A percentile compares a stretch with the other conserved stretches of the same genome.
Evolutionary conservation across 1,140 invertebrate genomes (phyloP).

Genomic region (Micrasema minimum): DNA sequence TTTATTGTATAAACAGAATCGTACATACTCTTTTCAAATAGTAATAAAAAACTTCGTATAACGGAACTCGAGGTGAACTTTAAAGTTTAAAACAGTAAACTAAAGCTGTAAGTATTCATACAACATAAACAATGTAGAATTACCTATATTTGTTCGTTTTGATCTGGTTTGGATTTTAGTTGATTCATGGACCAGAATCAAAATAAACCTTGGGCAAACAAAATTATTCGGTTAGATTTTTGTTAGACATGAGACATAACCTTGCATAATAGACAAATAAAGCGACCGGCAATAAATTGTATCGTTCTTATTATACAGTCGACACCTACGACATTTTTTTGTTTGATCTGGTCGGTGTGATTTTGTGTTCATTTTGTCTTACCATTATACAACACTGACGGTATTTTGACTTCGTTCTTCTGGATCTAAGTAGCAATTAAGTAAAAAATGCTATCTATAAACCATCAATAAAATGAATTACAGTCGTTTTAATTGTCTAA

Average conservation of each 20-base stretch:
- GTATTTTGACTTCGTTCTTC: not conserved
- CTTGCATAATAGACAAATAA: conserved; percentile 24
- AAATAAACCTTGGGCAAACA: conserved; percentile 13
- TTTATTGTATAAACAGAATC: conserved; percentile 14
- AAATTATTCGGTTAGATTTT: too few species aligned
- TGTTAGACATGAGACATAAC: not conserved
- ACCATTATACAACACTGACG: conserved; percentile 14
- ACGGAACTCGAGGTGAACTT: conserved; percentile 2
- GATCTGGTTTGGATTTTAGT: not conserved
- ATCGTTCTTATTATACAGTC: conserved; percentile 12
- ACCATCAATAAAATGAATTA: too few species aligned
- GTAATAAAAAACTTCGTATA: not conserved
- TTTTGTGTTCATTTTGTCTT: conserved; percentile 9
- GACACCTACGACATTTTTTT: conserved; percentile 28
- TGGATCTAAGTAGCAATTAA: not conserved
- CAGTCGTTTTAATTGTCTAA: too few species aligned
- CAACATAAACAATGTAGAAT: too few species aligned
- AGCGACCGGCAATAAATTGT: conserved; percentile 8
- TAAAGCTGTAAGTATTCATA: too few species aligned
- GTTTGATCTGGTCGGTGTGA: not conserved
- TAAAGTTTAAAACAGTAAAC: not conserved
- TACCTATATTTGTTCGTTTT: not conserved
- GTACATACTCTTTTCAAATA: conserved; percentile 8
- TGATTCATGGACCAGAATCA: not conserved
- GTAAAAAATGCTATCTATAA: too few species aligned